A percentile compares a stretch with the other conserved stretches of the same genome.
Evolutionary conservation across 2,113 vertebrate genomes (phyloP).

Genomic region (Peromyscus polionotus): DNA sequence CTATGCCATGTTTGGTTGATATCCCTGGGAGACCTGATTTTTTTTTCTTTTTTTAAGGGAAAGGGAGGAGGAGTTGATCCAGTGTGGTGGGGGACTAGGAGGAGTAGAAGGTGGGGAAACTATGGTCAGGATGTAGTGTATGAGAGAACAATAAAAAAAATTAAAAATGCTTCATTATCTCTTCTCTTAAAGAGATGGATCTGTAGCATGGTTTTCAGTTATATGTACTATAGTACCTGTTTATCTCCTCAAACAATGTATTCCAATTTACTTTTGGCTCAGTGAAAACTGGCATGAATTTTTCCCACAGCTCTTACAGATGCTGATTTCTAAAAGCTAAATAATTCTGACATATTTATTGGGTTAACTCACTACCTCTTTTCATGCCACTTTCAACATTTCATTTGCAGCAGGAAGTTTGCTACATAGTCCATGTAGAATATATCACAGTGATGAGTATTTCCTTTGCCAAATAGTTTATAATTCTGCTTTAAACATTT

Average conservation of each 20-base stretch:
- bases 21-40: not conserved
- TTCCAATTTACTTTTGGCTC: not conserved
- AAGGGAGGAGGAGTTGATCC: too few relatives aligned
- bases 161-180: not conserved
- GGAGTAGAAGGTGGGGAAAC: not conserved
- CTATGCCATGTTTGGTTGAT: not conserved
- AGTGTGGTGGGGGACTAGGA: not conserved
- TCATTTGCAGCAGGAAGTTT: conserved; percentile 1
- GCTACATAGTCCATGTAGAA: not conserved
- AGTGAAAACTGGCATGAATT: not conserved
- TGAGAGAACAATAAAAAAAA: not conserved
- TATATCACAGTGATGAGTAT: not conserved
- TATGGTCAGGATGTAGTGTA: not conserved
- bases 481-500: not conserved
- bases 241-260: not conserved
- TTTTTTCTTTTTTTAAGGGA: not conserved
- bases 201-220: not conserved
- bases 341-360: not conserved
- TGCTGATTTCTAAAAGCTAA: not conserved
- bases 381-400: not conserved
- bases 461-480: not conserved
- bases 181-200: not conserved
- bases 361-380: not conserved
- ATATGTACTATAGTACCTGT: not conserved
- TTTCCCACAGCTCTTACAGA: not conserved